Percentiles rank a stretch among this genome's conserved stretches.
Evolutionary conservation across 1,140 invertebrate genomes (phyloP).

Genomic region (Bombus confusus): DNA sequence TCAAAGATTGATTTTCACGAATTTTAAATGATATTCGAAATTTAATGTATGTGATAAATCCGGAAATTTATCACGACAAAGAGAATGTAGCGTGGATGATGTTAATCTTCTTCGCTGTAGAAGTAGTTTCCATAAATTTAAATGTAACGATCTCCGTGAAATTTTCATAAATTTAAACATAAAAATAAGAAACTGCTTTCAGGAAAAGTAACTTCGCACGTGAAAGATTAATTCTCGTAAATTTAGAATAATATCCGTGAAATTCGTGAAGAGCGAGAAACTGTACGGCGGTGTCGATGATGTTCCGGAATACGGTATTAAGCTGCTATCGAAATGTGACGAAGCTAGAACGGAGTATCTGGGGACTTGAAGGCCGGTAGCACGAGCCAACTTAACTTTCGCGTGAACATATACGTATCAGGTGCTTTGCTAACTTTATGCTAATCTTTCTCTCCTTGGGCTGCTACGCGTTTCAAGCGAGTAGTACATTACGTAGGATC

Average conservation of each 20-base stretch:
- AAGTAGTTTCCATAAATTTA: neutral
- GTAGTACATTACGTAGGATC: neutral
- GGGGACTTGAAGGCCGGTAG: slow-evolving; percentile 64
- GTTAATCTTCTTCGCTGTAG: neutral
- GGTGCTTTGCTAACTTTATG: slow-evolving; percentile 64
- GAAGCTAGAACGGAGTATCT: slow-evolving; percentile 57
- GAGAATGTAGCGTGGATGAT: too few relatives aligned
- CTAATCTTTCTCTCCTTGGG: slow-evolving; percentile 66
- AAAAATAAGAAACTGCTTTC: neutral
- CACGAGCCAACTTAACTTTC: slow-evolving; percentile 70
- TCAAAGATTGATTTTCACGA: neutral
- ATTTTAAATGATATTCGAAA: neutral
- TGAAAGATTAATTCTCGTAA: neutral
- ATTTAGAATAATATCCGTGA: neutral
- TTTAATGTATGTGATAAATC: neutral
- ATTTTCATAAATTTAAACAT: neutral
- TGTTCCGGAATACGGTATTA: slow-evolving; percentile 39
- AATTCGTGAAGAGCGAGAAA: slow-evolving; percentile 13
- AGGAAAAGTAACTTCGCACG: neutral
- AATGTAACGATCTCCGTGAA: too few relatives aligned
- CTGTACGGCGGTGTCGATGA: slow-evolving; percentile 50
- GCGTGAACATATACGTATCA: slow-evolving; percentile 55
- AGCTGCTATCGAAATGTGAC: slow-evolving; percentile 65
- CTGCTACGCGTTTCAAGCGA: slow-evolving; percentile 39
- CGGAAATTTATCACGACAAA: too few relatives aligned